Percentiles rank a stretch among this genome's conserved stretches.
Evolutionary conservation across 1,140 invertebrate species (phyloP).

Genomic region (Camponotus pennsylvanicus): DNA sequence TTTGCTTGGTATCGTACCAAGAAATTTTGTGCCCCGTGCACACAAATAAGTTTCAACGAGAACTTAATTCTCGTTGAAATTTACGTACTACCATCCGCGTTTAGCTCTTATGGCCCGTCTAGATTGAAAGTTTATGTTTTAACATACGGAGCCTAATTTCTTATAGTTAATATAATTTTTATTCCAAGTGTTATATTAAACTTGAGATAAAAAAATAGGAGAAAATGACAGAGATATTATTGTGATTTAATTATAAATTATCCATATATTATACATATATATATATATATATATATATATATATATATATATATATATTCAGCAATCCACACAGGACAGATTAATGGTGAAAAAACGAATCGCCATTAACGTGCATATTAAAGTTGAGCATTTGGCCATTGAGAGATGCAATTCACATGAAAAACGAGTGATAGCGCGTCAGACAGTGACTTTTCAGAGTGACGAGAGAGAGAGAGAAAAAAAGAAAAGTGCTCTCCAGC

Average conservation of each 20-base stretch:
- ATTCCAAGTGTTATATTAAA: background rate
- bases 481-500: background rate
- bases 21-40: too few relatives aligned
- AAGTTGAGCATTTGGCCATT: background rate
- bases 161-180: background rate
- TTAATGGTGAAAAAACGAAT: conserved; percentile 27
- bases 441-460: conserved; percentile 18
- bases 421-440: conserved; percentile 23
- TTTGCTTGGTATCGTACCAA: too few relatives aligned
- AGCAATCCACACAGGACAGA: background rate
- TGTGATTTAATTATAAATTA: background rate
- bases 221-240: background rate
- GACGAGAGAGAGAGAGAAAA: background rate
- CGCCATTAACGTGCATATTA: conserved; percentile 21
- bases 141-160: too few relatives aligned
- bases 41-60: too few relatives aligned
- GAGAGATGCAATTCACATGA: background rate
- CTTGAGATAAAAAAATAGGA: too few relatives aligned
- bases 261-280: too few relatives aligned
- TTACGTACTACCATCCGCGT: too few relatives aligned
- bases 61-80: too few relatives aligned
- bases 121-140: too few relatives aligned
- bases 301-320: too few relatives aligned
- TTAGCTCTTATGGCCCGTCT: too few relatives aligned
- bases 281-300: too few relatives aligned